These are phyloP conservation scores for Elgaria multicarinata DNA, from an alignment of 2,113 vertebrate genomes.

Conservation along the genomic window DNA sequence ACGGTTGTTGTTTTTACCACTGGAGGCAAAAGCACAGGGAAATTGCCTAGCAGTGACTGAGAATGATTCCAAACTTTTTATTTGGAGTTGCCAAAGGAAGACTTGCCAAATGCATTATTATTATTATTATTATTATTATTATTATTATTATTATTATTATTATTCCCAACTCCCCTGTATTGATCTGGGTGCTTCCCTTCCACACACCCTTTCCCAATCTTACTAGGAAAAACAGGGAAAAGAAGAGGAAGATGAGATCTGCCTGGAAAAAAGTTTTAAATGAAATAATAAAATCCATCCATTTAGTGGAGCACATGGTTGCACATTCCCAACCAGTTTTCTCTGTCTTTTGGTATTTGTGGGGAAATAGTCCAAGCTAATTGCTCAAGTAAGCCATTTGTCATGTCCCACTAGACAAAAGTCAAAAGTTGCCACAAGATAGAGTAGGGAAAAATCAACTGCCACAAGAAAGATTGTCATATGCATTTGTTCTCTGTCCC, in stretches of 20 bases:
- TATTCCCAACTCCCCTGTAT: too few relatives aligned
- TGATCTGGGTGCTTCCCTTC: neutral
- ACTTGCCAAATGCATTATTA: neutral
- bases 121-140: too few relatives aligned
- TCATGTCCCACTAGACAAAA: neutral
- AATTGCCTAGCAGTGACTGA: neutral
- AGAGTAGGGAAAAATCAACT: neutral
- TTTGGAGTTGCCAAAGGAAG: neutral
- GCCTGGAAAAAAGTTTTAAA: neutral
- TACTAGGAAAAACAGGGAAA: neutral
- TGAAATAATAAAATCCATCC: neutral
- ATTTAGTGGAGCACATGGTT: neutral
- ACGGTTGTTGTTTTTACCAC: constrained; percentile 1
- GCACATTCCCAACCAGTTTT: neutral
- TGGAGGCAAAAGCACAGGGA: neutral
- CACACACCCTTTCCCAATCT: neutral
- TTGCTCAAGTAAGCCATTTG: neutral
- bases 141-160: too few relatives aligned
- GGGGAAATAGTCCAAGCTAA: neutral
- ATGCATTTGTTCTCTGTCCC: neutral
- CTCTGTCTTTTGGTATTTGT: neutral
- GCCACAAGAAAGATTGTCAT: neutral
- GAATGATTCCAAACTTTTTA: neutral
- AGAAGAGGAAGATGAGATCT: neutral
- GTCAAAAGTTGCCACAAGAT: neutral